Base-by-base conservation (phyloP, 2,113 vertebrate species). In the Anarhynchus alexandrinus region DNA sequence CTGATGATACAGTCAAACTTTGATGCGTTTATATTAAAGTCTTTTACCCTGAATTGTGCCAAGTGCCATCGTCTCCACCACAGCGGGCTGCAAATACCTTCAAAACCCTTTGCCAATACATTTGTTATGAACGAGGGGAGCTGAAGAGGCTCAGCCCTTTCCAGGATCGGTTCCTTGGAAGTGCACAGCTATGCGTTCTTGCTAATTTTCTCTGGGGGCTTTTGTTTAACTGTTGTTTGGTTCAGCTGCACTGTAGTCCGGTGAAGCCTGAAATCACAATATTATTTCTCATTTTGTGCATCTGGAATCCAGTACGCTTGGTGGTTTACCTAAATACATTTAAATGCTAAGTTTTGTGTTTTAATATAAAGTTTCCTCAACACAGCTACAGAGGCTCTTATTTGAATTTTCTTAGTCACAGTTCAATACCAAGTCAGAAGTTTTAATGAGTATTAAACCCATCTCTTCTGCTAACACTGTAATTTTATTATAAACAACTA, bases 211-310 rank as follows among this genome's bases (percentile, higher is more conserved):
- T 93, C 94, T 64, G 47, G 34, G 47, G 71, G 40, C 43, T 86
- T 97, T 96, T 91, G 57, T 87, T 96, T 95, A 94, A 94, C n/a
- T 94, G 61, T 51, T 94, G 42, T 93, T 96, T 95, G 77, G 38
- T 74, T 97, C 93, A 96, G 86, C 82, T 90, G 57, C 81, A 82
- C 29, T 71, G n/a, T 82, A 91, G 62, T 62, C 94, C 30, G 5
- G 1, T 88, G 95, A 96, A 98, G 93, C 96, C 84, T 96, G 79
- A 97, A 97, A 97, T 97, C 93, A 92, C 57, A 95, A 32, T 80
- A 95, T 96, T 90, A 94, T 94, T 97, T 97, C 94, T 96, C 94
- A 92, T 97, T 97, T 96, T 82, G 67, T 82, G 84, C 94, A 93
- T 97, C 95, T 97, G 95, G 96, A 97, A 95, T 96, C 23, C 38